phyloP scores from a whole-genome alignment of 2,113 vertebrate genomes.

The Heliornis fulica region DNA sequence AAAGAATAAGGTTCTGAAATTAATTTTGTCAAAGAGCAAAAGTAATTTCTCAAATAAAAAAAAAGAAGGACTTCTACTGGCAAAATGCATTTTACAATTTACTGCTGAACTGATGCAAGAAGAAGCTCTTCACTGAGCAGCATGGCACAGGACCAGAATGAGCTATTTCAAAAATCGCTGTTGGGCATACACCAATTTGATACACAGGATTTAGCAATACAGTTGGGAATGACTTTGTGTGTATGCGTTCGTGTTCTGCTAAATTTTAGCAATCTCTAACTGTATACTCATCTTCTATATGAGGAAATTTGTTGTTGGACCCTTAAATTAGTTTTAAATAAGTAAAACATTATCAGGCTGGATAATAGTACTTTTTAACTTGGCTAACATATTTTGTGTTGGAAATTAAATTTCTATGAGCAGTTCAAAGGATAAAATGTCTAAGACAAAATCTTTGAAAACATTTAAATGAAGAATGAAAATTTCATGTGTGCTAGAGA shows the following conservation, averaged over 20 bases:
- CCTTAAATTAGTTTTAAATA: not conserved
- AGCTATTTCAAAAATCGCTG: conserved; percentile 27
- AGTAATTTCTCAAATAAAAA: conserved; percentile 13
- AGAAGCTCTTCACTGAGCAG: not conserved
- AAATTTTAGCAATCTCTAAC: not conserved
- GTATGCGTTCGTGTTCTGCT: not conserved
- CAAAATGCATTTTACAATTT: conserved; percentile 14
- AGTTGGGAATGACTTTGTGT: not conserved
- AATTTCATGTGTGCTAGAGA: not conserved
- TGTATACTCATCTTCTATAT: not conserved
- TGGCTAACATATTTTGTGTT: not conserved
- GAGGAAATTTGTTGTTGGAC: not conserved
- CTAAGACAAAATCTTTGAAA: not conserved
- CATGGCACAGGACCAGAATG: not conserved
- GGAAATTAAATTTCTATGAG: not conserved
- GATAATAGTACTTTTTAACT: not conserved
- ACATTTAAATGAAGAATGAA: not conserved
- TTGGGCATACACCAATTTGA: not conserved
- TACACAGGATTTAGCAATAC: conserved; percentile 10
- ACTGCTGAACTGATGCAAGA: conserved; percentile 1
- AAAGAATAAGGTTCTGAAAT: conserved; percentile 15
- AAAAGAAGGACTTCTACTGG: not conserved
- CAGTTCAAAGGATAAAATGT: not conserved
- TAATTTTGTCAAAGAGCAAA: conserved; percentile 4
- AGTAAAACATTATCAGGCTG: not conserved